Percentiles rank a stretch among this genome's conserved stretches.
phyloP scores from a whole-genome alignment of 2,797 vertebrate species.

The Fundulus diaphanus region DNA sequence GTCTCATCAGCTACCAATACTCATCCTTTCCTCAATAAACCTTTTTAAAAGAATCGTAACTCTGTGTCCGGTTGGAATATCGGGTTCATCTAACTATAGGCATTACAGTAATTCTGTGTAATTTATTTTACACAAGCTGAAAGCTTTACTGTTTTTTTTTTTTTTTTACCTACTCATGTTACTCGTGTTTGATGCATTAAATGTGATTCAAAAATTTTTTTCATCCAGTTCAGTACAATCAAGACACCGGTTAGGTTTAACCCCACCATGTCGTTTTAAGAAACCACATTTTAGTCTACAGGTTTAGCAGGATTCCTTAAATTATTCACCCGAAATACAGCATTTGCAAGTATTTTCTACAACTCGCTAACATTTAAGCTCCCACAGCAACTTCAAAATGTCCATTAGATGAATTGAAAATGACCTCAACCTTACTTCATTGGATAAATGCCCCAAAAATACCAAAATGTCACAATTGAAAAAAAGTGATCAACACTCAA shows the following conservation, averaged over 20 bases:
- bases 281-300: not conserved
- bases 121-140: not conserved
- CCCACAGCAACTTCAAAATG: not conserved
- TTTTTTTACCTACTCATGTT: not conserved
- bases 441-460: too few species aligned
- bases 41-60: too few species aligned
- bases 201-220: not conserved
- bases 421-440: not conserved
- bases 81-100: too few species aligned
- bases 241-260: not conserved
- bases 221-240: too few species aligned
- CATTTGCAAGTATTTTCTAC: not conserved
- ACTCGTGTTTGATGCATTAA: not conserved
- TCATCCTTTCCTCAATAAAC: too few species aligned
- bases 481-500: not conserved
- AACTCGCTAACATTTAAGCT: not conserved
- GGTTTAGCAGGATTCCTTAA: too few species aligned
- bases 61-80: too few species aligned
- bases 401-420: not conserved
- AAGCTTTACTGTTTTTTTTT: not conserved
- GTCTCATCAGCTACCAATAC: too few species aligned
- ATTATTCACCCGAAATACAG: not conserved
- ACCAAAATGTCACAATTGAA: not conserved
- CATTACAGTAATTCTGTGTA: too few species aligned
- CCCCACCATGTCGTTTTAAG: not conserved